Percentiles rank a stretch among this genome's conserved stretches.
phyloP scores from a whole-genome alignment of 2,888 invertebrate genomes.

The Hirtodrosophila histrioides region DNA sequence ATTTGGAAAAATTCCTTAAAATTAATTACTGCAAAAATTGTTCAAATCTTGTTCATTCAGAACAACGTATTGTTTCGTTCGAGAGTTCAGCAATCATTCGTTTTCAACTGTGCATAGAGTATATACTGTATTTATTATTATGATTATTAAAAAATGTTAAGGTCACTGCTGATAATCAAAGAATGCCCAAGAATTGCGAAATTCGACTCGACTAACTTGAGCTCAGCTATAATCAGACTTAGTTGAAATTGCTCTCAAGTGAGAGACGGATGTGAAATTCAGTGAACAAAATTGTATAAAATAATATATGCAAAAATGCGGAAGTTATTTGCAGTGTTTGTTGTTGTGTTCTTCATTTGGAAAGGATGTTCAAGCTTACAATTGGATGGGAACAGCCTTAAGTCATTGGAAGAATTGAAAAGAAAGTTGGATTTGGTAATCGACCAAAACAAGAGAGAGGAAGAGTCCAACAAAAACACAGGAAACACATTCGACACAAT shows the following conservation, averaged over 20 bases:
- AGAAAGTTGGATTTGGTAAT: not conserved
- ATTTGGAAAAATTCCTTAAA: no score
- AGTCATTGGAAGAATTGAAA: not conserved
- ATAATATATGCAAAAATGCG: conserved; percentile 12
- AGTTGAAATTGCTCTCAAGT: not conserved
- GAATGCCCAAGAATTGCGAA: not conserved
- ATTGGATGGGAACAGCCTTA: not conserved
- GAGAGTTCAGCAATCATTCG: no score
- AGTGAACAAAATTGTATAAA: no score
- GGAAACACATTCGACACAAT: not conserved
- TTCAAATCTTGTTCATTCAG: no score
- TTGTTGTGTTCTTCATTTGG: not conserved
- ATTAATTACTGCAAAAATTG: no score
- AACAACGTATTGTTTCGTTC: no score
- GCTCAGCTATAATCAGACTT: not conserved
- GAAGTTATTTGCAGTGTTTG: conserved; percentile 1
- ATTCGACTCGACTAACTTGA: not conserved
- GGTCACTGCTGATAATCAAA: conserved; percentile 1
- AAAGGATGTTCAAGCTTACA: not conserved
- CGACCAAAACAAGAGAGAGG: not conserved
- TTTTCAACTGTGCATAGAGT: no score
- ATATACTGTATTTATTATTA: no score
- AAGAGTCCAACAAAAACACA: not conserved
- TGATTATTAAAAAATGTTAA: not conserved
- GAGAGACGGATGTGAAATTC: not conserved